Conservation (phyloP, 1,140 invertebrate species). For the Bactericera cockerelli region DNA sequence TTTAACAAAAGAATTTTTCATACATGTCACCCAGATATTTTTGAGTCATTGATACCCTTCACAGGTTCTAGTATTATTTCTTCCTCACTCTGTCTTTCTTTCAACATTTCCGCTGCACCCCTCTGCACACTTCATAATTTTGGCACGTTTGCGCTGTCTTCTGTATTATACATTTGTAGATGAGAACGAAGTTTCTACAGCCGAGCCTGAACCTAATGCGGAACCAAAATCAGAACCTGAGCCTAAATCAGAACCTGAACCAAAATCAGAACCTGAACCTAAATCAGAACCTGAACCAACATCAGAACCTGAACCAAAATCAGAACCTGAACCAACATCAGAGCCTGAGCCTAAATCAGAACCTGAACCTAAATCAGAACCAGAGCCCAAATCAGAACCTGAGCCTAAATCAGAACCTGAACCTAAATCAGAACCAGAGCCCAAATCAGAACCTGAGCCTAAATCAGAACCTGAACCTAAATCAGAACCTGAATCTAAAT, state of each 20-base stretch:
- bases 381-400: constrained; percentile 29
- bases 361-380: constrained; percentile 32
- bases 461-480: constrained; percentile 26
- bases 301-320: constrained; percentile 30
- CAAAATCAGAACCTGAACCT: constrained; percentile 30
- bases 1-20: too few relatives aligned
- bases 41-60: too few relatives aligned
- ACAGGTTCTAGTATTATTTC: too few relatives aligned
- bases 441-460: constrained; percentile 24
- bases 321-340: constrained; percentile 29
- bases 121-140: too few relatives aligned
- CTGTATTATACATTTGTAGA: constrained; percentile 17
- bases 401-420: constrained; percentile 30
- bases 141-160: neutral
- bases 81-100: too few relatives aligned
- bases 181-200: constrained; percentile 30
- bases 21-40: too few relatives aligned
- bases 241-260: constrained; percentile 30
- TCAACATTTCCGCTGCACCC: too few relatives aligned
- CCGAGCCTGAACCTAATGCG: constrained; percentile 29
- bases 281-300: constrained; percentile 30
- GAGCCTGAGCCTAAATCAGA: constrained; percentile 31
- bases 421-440: constrained; percentile 29
- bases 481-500: constrained; percentile 33
- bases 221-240: constrained; percentile 31